Conservation (phyloP, 2,797 vertebrate species). For the Masticophis lateralis region DNA sequence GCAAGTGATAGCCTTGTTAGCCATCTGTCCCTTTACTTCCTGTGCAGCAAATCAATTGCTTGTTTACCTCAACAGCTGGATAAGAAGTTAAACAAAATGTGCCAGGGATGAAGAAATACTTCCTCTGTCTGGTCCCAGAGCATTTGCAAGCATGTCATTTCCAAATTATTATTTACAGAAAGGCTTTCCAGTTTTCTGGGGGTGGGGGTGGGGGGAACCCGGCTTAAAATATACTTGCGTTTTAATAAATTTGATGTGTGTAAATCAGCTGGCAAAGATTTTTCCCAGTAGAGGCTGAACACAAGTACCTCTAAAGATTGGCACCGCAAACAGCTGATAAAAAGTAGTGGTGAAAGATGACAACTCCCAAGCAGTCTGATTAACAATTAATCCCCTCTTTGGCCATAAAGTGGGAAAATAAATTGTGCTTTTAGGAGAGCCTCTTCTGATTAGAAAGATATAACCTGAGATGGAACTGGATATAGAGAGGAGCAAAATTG, state of each 20-base stretch:
- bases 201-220: too few relatives aligned
- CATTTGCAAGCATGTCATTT: background rate
- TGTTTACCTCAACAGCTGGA: background rate
- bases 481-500: background rate
- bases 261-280: background rate
- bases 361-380: background rate
- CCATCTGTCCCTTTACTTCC: background rate
- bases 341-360: background rate
- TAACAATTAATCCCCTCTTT: background rate
- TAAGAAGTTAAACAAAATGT: background rate
- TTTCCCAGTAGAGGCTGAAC: background rate
- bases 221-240: background rate
- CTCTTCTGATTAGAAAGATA: background rate
- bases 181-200: background rate
- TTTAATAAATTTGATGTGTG: background rate
- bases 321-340: background rate
- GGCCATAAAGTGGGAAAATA: background rate
- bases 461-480: background rate
- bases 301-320: background rate
- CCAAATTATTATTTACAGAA: background rate
- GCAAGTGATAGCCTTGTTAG: background rate
- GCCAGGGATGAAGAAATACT: background rate
- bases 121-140: background rate
- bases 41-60: background rate
- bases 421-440: background rate